Evolutionary conservation across 1,140 invertebrate genomes (phyloP).

Genomic region (Nautilus pompilius): DNA sequence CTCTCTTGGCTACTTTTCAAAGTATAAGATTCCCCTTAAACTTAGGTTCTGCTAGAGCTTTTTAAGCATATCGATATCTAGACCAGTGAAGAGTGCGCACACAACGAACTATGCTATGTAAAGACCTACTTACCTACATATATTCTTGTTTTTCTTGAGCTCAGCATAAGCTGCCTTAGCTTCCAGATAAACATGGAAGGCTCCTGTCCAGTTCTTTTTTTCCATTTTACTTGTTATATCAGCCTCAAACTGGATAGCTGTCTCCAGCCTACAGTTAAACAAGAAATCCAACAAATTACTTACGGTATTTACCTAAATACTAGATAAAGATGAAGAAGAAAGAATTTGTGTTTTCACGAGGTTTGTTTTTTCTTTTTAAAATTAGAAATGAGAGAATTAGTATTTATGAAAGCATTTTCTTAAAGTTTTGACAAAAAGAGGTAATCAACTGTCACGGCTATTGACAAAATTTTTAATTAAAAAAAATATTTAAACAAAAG

Average conservation of each 20-base stretch:
- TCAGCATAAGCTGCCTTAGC: constrained; percentile 18
- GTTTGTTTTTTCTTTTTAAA: too few relatives aligned
- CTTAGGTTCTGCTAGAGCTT: neutral
- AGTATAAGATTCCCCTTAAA: neutral
- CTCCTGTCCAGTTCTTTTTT: constrained; percentile 23
- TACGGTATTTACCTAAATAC: too few relatives aligned
- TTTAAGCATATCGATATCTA: neutral
- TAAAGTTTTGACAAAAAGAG: too few relatives aligned
- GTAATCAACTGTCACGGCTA: too few relatives aligned
- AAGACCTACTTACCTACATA: constrained; percentile 18
- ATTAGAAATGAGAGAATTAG: too few relatives aligned
- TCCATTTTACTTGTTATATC: constrained; percentile 24
- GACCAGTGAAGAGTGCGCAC: neutral
- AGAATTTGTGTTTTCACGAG: too few relatives aligned
- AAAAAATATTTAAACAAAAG: too few relatives aligned
- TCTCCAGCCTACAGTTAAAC: constrained; percentile 24
- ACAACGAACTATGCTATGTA: neutral
- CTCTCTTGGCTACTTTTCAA: neutral
- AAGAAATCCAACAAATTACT: neutral
- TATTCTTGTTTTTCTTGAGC: constrained; percentile 11
- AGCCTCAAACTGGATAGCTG: constrained; percentile 32
- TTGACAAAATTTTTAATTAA: too few relatives aligned
- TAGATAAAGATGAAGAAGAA: too few relatives aligned
- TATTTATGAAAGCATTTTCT: too few relatives aligned
- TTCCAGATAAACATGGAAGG: constrained; percentile 20